Conservation (phyloP, 2,113 vertebrate species). For the Hystrix cristata region DNA sequence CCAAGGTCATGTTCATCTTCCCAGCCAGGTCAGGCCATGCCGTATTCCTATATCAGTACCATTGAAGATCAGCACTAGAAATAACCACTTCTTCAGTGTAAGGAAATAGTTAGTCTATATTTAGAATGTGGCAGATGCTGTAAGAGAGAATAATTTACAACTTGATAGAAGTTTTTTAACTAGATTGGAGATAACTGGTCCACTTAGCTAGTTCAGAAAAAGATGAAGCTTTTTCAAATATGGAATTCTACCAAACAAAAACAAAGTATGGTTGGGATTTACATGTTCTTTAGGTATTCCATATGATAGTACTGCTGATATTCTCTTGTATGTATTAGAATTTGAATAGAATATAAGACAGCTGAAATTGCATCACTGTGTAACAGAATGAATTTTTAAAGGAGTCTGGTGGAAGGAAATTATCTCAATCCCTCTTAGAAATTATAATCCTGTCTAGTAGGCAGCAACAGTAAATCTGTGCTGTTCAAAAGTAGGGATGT, state of each 20-base stretch:
- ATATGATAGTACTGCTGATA: slow-evolving; percentile 35
- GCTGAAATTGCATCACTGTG: slow-evolving; percentile 24
- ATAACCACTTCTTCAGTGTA: slow-evolving; percentile 76
- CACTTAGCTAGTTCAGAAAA: slow-evolving; percentile 19
- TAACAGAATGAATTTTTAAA: slow-evolving; percentile 34
- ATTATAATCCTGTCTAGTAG: slow-evolving; percentile 38
- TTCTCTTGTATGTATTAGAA: slow-evolving; percentile 48
- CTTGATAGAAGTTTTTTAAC: slow-evolving; percentile 59
- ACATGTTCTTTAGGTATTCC: slow-evolving; percentile 41
- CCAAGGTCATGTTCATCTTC: no score
- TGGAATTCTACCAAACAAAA: slow-evolving; percentile 65
- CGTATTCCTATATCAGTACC: not conserved
- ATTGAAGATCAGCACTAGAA: slow-evolving; percentile 72
- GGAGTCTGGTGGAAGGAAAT: not conserved
- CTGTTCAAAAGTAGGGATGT: slow-evolving; percentile 56
- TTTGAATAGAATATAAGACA: slow-evolving; percentile 36
- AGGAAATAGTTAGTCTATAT: slow-evolving; percentile 85
- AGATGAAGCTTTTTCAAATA: slow-evolving; percentile 68
- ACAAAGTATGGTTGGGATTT: slow-evolving; percentile 57
- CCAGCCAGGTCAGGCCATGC: no score
- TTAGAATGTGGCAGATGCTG: slow-evolving; percentile 77
- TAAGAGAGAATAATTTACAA: slow-evolving; percentile 71
- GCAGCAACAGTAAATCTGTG: not conserved
- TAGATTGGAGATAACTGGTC: not conserved
- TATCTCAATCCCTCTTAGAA: slow-evolving; percentile 45